A percentile compares a stretch with the other conserved stretches of the same genome.
Conservation (phyloP, 2,888 invertebrate genomes). For the Leptopilina drosophilae region DNA sequence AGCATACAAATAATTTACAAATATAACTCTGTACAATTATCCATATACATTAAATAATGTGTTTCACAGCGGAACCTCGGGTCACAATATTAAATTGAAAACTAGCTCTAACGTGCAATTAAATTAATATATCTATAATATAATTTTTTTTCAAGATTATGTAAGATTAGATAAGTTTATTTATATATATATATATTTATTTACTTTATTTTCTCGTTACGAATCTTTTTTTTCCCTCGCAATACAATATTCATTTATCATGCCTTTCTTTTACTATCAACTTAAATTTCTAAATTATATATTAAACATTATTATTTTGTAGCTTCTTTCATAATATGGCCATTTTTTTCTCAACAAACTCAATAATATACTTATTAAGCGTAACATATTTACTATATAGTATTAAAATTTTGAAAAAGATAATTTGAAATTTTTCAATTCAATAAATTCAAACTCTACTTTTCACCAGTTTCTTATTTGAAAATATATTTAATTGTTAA, state of each 20-base stretch:
- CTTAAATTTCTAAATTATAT: constrained; percentile 20
- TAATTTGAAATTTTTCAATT: background rate
- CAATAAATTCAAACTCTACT: no score
- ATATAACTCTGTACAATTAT: constrained; percentile 60
- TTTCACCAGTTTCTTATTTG: no score
- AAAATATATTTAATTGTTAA: no score
- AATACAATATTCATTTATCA: constrained; percentile 18
- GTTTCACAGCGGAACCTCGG: constrained; percentile 44
- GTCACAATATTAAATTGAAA: constrained; percentile 42
- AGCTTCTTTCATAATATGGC: constrained; percentile 37
- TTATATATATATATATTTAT: constrained; percentile 1
- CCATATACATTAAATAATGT: constrained; percentile 56
- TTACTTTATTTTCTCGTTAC: constrained; percentile 36
- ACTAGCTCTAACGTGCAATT: constrained; percentile 36
- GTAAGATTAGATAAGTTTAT: constrained; percentile 19
- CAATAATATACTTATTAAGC: constrained; percentile 22
- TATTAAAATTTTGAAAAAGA: background rate
- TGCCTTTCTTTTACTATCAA: constrained; percentile 17
- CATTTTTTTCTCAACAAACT: constrained; percentile 9
- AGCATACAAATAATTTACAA: constrained; percentile 60
- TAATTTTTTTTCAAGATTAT: constrained; percentile 14
- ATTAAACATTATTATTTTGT: constrained; percentile 17
- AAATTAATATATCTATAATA: background rate
- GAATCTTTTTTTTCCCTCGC: background rate
- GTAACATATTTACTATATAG: background rate